Conservation (phyloP, 2,113 vertebrate genomes). For the rat (Rattus norvegicus) region DNA sequence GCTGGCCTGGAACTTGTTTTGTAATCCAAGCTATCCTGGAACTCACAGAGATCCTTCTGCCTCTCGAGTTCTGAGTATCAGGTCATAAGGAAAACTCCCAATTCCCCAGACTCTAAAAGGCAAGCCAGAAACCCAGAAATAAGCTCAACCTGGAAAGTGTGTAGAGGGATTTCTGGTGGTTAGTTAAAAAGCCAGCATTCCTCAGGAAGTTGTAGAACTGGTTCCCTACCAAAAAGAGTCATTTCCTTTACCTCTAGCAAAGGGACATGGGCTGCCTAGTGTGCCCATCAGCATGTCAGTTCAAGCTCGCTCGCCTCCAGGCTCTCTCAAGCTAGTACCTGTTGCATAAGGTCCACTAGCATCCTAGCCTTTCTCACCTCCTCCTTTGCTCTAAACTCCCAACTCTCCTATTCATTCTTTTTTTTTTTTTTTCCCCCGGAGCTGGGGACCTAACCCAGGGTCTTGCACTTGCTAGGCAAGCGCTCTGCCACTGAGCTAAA, state of each 20-base stretch:
- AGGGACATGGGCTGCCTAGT: background rate
- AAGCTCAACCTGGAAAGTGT: background rate
- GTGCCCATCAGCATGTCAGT: background rate
- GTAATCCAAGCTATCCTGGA: background rate
- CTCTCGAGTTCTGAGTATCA: background rate
- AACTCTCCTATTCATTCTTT: background rate
- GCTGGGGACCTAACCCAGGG: too few relatives aligned
- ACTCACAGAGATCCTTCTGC: background rate
- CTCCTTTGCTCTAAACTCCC: background rate
- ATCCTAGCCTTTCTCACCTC: background rate
- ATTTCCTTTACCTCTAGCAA: background rate
- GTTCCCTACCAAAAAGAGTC: background rate
- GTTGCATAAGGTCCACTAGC: background rate
- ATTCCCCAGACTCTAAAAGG: background rate
- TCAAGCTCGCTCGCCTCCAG: background rate
- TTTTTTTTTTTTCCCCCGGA: too few relatives aligned
- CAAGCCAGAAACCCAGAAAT: background rate
- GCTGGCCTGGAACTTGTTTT: background rate
- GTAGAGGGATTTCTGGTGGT: background rate
- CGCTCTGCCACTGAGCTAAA: too few relatives aligned
- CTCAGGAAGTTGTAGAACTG: background rate
- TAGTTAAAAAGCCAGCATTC: background rate
- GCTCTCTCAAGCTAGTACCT: background rate
- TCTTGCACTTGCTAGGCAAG: too few relatives aligned
- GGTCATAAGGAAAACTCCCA: background rate